Evolutionary conservation across 1,140 invertebrate species (phyloP).

Genomic region (Drosophila simulans): DNA sequence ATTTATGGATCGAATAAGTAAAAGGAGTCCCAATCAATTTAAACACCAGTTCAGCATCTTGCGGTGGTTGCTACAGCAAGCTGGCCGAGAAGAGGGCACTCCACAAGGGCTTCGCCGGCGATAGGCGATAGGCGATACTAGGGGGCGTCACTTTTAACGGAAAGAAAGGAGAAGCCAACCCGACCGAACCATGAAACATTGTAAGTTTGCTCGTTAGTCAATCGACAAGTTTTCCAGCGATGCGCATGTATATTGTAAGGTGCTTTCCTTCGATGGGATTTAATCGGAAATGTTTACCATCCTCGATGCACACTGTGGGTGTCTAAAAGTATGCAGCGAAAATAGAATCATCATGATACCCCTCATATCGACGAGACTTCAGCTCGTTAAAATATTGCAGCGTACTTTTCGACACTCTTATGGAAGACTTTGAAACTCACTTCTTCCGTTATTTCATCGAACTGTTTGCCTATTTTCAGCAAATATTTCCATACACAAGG

Average conservation of each 20-base stretch:
- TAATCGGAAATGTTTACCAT: too few relatives aligned
- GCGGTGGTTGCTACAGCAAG: constrained; percentile 1
- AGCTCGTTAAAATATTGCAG: too few relatives aligned
- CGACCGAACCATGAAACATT: constrained; percentile 43
- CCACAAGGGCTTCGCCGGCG: constrained; percentile 1
- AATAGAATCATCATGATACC: too few relatives aligned
- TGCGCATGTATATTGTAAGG: background rate
- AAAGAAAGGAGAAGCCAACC: constrained; percentile 1
- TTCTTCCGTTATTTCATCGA: too few relatives aligned
- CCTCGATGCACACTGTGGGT: too few relatives aligned
- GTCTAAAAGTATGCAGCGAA: too few relatives aligned
- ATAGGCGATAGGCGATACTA: background rate
- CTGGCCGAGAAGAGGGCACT: background rate
- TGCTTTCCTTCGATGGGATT: too few relatives aligned
- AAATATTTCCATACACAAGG: constrained; percentile 78
- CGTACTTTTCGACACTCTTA: too few relatives aligned
- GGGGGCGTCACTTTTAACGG: background rate
- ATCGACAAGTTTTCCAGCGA: too few relatives aligned
- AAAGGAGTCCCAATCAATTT: constrained; percentile 3
- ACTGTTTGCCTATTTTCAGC: constrained; percentile 29
- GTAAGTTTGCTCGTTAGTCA: constrained; percentile 2
- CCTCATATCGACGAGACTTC: background rate
- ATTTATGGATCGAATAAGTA: constrained; percentile 3
- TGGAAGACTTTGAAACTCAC: too few relatives aligned
- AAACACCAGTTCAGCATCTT: background rate